Evolutionary conservation across 2,113 vertebrate species (phyloP), one percentile per base, ranked within the genome.

Genomic region (Gallinago undulata): DNA sequence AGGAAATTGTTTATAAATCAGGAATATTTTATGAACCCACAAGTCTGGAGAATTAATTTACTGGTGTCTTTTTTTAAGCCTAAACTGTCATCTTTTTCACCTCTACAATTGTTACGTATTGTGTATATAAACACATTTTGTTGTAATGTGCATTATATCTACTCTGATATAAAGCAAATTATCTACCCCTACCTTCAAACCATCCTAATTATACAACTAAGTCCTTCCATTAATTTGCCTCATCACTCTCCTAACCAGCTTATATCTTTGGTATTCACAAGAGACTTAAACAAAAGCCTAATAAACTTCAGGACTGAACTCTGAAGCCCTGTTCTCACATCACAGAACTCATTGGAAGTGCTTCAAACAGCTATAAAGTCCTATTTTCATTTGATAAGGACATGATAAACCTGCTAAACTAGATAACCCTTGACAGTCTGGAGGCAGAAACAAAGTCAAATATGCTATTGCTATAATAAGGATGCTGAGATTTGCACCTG

Each of bases 171-270:
- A 15, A 11, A 62, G n/a, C 7, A 45, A 55, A 87, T 59, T 3
- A 78, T 19, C 35, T 68, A 45, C 39, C 55, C 59, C 13, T 18
- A 22, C 59, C 43, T 84, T 45, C 78, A 77, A 84, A 64, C 23
- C 39, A 12, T 1, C 7, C 35, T 14, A 39, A 53, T 59, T 6
- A 51, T 0, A n/a, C 4, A 2, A 31, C 8, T 28, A 51, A 51
- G 10, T 13, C n/a, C 68, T 56, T 41, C 15, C 31, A 62, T 41
- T 45, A 39, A 85, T 72, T 85, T 60, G 19, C 48, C 69, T 81
- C 74, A 64, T 30, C 50, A 9, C 28, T 37, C 45, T 22, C 19
- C 37, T 70, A 77, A 33, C 37, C 47, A 33, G 75, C 27, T 88
- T 33, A 35, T 25, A 79, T 45, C 31, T 79, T 48, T 51, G 53